Percentiles rank a stretch among this genome's conserved stretches.
Conservation (phyloP, 2,797 vertebrate species). For the Ceyx erithaca region DNA sequence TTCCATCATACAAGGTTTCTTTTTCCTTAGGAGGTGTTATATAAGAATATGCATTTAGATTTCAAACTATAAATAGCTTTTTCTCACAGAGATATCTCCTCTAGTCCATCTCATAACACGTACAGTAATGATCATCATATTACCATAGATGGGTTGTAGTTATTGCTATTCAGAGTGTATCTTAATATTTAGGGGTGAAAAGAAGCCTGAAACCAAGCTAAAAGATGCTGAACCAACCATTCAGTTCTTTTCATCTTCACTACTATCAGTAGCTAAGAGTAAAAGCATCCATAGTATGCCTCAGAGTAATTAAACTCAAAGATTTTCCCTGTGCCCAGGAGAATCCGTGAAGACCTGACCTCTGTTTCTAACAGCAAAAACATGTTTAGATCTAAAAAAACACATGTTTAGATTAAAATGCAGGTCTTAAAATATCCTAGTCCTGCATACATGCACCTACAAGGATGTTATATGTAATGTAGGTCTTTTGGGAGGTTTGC, state of each 20-base stretch:
- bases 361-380: background rate
- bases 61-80: background rate
- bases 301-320: background rate
- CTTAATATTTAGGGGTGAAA: background rate
- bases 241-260: background rate
- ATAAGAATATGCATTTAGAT: background rate
- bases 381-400: background rate
- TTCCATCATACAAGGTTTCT: background rate
- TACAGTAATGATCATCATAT: background rate
- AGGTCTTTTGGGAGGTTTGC: background rate
- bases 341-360: background rate
- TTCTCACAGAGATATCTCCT: background rate
- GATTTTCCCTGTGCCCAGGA: background rate
- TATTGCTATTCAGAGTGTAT: background rate
- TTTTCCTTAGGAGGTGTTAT: background rate
- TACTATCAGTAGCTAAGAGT: background rate
- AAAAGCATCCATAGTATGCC: background rate
- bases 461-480: background rate
- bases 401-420: background rate
- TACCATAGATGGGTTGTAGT: background rate
- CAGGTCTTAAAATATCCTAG: background rate
- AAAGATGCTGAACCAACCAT: background rate
- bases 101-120: fast-evolving
- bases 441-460: background rate
- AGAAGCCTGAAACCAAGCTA: background rate